Base-by-base conservation (phyloP, 2,797 vertebrate genomes). In the Mus minutoides region DNA sequence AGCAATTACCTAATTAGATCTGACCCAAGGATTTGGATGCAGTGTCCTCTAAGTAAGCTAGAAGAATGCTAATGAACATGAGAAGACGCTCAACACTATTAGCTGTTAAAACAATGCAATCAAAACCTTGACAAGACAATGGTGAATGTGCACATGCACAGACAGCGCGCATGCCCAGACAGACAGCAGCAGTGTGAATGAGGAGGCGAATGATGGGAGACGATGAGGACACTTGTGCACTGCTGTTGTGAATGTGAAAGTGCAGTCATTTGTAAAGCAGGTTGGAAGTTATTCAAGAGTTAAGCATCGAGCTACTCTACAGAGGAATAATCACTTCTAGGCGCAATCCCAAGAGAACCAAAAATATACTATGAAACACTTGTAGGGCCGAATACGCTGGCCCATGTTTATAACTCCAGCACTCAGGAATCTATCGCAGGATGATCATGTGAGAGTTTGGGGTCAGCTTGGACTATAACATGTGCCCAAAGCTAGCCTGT, bases 361-460 rank as follows among this genome's bases (percentile, higher is more conserved):
- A 91, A 76, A 94, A 80, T 79, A 73, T 82, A 31, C 26, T 10
- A 76, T 79, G 40, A 71, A 92, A 87, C 78, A 19, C 75, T n/a
- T 84, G 52, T 64, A 40, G 85, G 24, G n/a, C 34, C 34, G 71
- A 54, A 9, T 37, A 52, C 19, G 14, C 21, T 54, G 46, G 22
- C 34, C 34, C 24, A 69, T 83, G 24, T 83, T 56, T 52, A 75
- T 76, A 80, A 86, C n/a, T 6, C 69, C 24, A 56, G n/a, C 24
- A 56, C 24, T 71, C 14, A 54, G 46, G 24, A 71, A 5, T 29
- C 22, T 71, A 54, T 40, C 24, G 2, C 49, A 56, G 67, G 16
- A 54, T 29, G 85, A 54, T 87, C 49, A 54, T 14, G 49, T 52
- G 49, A 56, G 46, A 71, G 49, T 37, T 49, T 85, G 60, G 62